Conservation (phyloP, 2,888 invertebrate species). For the Poecilus cupreus region DNA sequence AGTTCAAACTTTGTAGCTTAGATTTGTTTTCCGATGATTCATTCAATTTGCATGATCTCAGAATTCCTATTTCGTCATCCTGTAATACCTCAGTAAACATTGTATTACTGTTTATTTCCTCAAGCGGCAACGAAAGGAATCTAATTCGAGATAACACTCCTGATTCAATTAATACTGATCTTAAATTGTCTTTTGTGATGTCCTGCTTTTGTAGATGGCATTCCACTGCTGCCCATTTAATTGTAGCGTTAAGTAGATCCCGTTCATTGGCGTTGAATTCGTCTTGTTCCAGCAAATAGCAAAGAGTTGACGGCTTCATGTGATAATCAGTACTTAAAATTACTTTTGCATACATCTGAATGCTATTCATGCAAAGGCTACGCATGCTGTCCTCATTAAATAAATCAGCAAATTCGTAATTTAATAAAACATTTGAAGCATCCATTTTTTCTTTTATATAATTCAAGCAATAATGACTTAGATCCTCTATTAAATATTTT, state of each 20-base stretch:
- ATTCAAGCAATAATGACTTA: conserved; percentile 74
- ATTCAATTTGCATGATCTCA: conserved; percentile 48
- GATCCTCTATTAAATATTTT: conserved; percentile 78
- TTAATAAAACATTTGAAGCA: conserved; percentile 76
- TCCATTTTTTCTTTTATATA: conserved; percentile 76
- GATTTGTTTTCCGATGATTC: conserved; percentile 42
- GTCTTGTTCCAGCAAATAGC: conserved; percentile 74
- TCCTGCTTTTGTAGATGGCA: conserved; percentile 73
- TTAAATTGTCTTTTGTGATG: conserved; percentile 72
- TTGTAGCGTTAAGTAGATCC: conserved; percentile 74
- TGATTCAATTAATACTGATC: conserved; percentile 71
- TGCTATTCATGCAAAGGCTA: conserved; percentile 74
- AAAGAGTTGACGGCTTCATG: conserved; percentile 74
- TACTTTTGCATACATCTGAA: conserved; percentile 76
- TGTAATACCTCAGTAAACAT: conserved; percentile 37
- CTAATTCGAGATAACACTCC: conserved; percentile 73
- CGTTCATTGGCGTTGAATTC: conserved; percentile 75
- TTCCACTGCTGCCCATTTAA: conserved; percentile 76
- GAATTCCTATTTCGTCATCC: conserved; percentile 47
- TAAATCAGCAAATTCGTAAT: conserved; percentile 78
- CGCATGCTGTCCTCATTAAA: conserved; percentile 75
- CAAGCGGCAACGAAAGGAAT: conserved; percentile 66
- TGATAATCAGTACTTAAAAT: conserved; percentile 74
- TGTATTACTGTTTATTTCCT: conserved; percentile 31
- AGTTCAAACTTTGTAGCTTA: conserved; percentile 30